A percentile compares a stretch with the other conserved stretches of the same genome.
Evolutionary conservation across 2,888 invertebrate genomes (phyloP).

Genomic region (Heteropelma amictum): DNA sequence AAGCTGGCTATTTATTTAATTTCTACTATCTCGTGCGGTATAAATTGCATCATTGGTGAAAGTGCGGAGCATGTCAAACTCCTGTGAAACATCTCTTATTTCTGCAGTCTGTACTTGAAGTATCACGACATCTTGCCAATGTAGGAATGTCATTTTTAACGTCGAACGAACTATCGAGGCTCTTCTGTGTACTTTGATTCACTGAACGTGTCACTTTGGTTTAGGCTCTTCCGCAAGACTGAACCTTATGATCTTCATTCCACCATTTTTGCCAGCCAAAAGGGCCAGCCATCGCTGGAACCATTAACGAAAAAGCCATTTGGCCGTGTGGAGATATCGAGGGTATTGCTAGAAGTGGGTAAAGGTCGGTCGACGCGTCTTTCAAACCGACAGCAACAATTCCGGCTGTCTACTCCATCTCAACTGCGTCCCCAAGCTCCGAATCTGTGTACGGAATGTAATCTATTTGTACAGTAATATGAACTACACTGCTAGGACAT

Average conservation of each 20-base stretch:
- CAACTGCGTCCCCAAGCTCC: slow-evolving; percentile 18
- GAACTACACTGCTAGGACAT: slow-evolving; percentile 34
- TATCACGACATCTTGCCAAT: no score
- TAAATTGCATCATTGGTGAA: no score
- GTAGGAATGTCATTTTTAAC: neutral
- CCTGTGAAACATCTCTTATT: no score
- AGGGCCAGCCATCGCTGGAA: slow-evolving; percentile 56
- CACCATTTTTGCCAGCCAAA: slow-evolving; percentile 26
- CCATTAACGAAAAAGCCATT: slow-evolving; percentile 59
- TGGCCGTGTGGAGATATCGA: slow-evolving; percentile 55
- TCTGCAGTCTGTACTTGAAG: no score
- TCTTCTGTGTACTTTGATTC: slow-evolving; percentile 3
- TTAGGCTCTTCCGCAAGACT: slow-evolving; percentile 7
- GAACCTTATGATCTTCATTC: slow-evolving; percentile 6
- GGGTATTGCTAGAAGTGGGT: neutral
- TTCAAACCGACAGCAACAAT: slow-evolving; percentile 61
- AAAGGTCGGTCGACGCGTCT: slow-evolving; percentile 55
- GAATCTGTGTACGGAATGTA: neutral
- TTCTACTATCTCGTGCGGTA: no score
- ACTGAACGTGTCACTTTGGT: slow-evolving; percentile 13
- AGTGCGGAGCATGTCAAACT: no score
- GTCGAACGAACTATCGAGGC: neutral
- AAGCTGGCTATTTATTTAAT: no score
- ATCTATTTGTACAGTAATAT: slow-evolving; percentile 15
- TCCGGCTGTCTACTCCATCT: slow-evolving; percentile 57